Evolutionary conservation across 2,113 vertebrate species (phyloP).

Genomic region (Bos taurus): ARS-UCD2.0 NC_037331.1:42760001-42760500

Average conservation of each 20-base stretch:
- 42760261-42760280: not conserved
- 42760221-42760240: not conserved
- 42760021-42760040: not conserved
- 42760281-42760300: not conserved
- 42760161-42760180: not conserved
- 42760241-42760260: not conserved
- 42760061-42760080: not conserved
- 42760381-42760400: not conserved
- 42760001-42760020: not conserved
- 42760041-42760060: not conserved
- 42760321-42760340: not conserved
- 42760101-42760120: not conserved
- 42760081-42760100: not conserved
- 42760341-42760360: not conserved
- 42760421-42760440: not conserved
- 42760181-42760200: not conserved
- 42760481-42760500: not conserved
- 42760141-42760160: not conserved
- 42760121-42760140: not conserved
- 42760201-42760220: not conserved
- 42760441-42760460: not conserved
- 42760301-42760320: not conserved
- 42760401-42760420: not conserved
- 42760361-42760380: not conserved
- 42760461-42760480: not conserved